Conservation (phyloP, 2,113 vertebrate species). For the Mirounga angustirostris region DNA sequence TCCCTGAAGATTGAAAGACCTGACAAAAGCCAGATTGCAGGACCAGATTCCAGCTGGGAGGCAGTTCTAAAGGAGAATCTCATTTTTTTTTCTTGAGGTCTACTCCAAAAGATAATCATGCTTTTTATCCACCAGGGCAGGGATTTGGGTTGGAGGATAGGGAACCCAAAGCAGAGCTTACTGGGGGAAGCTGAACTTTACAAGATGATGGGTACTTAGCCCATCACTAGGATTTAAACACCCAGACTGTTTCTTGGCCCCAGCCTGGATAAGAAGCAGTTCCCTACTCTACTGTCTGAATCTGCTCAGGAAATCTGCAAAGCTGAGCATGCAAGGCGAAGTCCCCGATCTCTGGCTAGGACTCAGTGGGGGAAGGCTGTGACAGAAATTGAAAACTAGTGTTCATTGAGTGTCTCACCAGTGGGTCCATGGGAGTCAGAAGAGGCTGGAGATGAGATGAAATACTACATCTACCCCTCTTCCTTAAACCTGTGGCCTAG, state of each 20-base stretch:
- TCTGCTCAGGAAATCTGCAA: background rate
- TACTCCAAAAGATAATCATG: background rate
- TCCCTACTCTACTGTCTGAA: background rate
- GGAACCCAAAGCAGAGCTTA: background rate
- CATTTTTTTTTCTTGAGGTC: background rate
- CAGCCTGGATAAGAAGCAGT: background rate
- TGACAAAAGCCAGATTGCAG: background rate
- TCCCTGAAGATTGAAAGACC: background rate
- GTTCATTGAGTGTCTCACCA: background rate
- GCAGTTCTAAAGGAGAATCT: background rate
- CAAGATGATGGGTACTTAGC: background rate
- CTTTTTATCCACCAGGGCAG: background rate
- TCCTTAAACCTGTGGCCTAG: background rate
- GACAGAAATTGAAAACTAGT: background rate
- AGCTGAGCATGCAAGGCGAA: background rate
- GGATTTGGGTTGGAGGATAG: background rate
- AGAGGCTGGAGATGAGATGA: background rate
- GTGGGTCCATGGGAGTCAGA: background rate
- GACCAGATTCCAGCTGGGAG: background rate
- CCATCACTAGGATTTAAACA: background rate
- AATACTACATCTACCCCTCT: background rate
- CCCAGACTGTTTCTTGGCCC: background rate
- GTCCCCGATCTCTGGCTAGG: background rate
- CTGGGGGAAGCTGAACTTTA: background rate
- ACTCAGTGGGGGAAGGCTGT: background rate